Evolutionary conservation across 1,140 invertebrate species (phyloP), one percentile per base, ranked within the genome.

Genomic region (Drosophila jambulina): DNA sequence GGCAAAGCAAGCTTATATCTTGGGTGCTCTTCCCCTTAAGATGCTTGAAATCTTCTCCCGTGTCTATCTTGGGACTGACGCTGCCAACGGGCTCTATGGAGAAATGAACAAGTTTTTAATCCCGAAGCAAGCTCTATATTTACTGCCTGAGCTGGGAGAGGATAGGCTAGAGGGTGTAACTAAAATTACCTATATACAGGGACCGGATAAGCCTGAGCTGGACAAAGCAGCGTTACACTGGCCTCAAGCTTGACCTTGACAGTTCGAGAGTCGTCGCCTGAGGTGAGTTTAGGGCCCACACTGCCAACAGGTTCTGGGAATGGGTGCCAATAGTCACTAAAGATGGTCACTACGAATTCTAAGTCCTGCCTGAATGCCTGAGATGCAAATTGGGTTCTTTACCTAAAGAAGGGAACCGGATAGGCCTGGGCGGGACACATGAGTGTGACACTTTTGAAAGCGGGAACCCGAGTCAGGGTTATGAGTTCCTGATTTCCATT

Each of bases 371-470:
- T 74, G n/a, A 51, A 58, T 77, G 42, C 19, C 80, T 78, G 72
- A 61, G 68, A 68, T 62, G 19, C 2, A 7, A 4, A 19, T 12
- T 21, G 34, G 4, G 15, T 10, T 36, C 1, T 82, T 93, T 95
- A 96, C 95, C 95, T 95, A 94, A 95, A 95, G 62, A 93, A 69
- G 75, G 95, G 95, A 76, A 95, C 94, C 40, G 95, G 95, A 93
- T 94, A 96, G 21, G 95, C 95, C 91, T 96, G 95, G 58, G 95
- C 95, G 46, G 94, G 94, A 91, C 95, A 95, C 88, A 94, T 92
- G 79, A 94, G 93, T 67, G 94, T 94, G 63, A 94, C 91, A 78
- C 93, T 94, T 42, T 91, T 70, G 23, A 75, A 93, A n/a, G 74
- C 68, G 0, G 87, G 91, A 34, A 91, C 93, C 13, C 85, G 78